Base-by-base conservation (phyloP, 2,888 invertebrate genomes). In the Cordylochernes scorpioides region DNA sequence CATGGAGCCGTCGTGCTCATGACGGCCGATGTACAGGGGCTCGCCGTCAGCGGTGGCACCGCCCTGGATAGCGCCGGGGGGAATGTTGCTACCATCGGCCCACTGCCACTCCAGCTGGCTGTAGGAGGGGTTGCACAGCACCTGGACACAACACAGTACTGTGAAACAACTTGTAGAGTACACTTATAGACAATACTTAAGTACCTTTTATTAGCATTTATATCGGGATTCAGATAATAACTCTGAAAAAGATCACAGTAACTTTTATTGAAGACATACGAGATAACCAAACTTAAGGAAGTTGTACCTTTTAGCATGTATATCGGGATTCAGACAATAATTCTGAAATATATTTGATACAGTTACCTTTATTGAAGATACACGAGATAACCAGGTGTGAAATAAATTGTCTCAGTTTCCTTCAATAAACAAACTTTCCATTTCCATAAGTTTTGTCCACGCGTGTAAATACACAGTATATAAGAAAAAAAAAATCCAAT, bases 11-110 rank as follows among this genome's bases (percentile, higher is more conserved):
- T 35, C 32, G 16, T 38, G 33, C 12, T 31, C 32, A 6, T 18
- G 30, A n/a, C 38, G 24, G 7, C 38, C 38, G 13, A 38, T 38
- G 19, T 18, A 38, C 18, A 38, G 17, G 9, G 35, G 35, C 15
- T 38, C 38, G 3, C 35, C 35, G 8, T 35, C 30, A 3, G 18
- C 18, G 10, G 35, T 35, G 10, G 10, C 26, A 12, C 38, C 38
- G 6, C 38, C 38, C 17, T 38, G 38, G 5, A 38, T 18, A 10
- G 38, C 35, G 16, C 38, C 38, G 18, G 38, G 17, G 4, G 38
- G 38, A 8, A 35, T 18, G 21, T 33, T 29, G 0, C 27, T 13
- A 12, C 35, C 35, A 8, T 22, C 16, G 4, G 27, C 25, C 7
- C 19, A 30, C 19, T 28, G 26, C 38, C 38, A 38, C 17, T 35